A percentile compares a stretch with the other conserved stretches of the same genome.
Conservation (phyloP, 2,888 invertebrate genomes). For the Alloscopus bannaensis region DNA sequence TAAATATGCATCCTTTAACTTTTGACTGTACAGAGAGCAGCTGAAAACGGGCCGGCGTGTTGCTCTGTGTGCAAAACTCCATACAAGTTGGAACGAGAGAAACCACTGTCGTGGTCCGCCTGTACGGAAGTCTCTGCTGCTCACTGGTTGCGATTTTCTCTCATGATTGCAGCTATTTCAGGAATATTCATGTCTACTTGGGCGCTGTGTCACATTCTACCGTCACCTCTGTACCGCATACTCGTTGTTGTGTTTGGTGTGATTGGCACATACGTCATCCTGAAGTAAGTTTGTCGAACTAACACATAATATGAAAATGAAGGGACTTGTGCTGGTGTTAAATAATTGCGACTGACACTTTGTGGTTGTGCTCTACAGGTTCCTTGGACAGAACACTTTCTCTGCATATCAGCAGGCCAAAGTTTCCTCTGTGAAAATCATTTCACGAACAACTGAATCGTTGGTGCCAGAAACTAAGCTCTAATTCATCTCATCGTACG, state of each 20-base stretch:
- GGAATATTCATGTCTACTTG: constrained; percentile 75
- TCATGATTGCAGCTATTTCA: constrained; percentile 87
- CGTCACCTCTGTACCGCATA: constrained; percentile 77
- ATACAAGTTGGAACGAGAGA: constrained; percentile 87
- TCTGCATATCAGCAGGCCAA: constrained; percentile 94
- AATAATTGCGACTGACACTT: constrained; percentile 6
- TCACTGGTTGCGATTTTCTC: constrained; percentile 90
- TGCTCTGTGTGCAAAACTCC: constrained; percentile 92
- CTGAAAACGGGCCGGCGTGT: constrained; percentile 82
- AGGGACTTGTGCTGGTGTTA: not conserved
- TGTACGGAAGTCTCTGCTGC: constrained; percentile 73
- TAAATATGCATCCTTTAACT: too few relatives aligned
- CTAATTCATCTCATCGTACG: constrained; percentile 53
- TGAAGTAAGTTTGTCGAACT: constrained; percentile 80
- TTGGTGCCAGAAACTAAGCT: constrained; percentile 71
- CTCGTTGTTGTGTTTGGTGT: constrained; percentile 88
- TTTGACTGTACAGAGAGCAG: constrained; percentile 79
- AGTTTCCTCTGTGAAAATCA: constrained; percentile 89
- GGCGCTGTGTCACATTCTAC: constrained; percentile 74
- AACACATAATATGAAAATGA: not conserved
- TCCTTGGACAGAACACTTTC: constrained; percentile 89
- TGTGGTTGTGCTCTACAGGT: constrained; percentile 78
- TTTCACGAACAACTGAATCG: constrained; percentile 75
- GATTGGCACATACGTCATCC: constrained; percentile 88
- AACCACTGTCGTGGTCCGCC: constrained; percentile 71